phyloP scores from a whole-genome alignment of 2,113 vertebrate genomes.

The Strigops habroptila region DNA sequence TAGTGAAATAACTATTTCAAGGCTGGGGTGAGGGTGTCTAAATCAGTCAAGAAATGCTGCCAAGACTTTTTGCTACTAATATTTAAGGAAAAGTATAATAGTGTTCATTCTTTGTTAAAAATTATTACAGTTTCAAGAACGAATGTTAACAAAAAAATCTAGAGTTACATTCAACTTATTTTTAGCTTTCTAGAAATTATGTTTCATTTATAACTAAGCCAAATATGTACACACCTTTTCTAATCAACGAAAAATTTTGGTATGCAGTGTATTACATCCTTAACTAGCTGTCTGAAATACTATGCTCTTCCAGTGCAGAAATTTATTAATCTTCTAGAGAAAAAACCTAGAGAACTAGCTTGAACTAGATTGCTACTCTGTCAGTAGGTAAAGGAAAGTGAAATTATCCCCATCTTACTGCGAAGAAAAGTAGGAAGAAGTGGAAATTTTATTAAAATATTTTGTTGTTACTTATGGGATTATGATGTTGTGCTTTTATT shows the following conservation, averaged over 20 bases:
- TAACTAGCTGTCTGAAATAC: neutral
- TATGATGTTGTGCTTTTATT: neutral
- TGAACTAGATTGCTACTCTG: neutral
- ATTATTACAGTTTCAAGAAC: neutral
- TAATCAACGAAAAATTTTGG: neutral
- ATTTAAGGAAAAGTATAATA: neutral
- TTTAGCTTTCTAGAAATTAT: neutral
- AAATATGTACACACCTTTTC: neutral
- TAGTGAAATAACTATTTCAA: neutral
- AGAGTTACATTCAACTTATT: neutral
- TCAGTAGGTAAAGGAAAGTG: neutral
- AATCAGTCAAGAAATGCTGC: neutral
- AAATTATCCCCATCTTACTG: neutral
- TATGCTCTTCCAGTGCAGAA: neutral
- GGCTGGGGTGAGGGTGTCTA: accelerated
- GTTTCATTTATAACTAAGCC: neutral
- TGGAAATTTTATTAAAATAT: neutral
- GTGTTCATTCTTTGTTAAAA: neutral
- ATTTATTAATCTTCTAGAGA: neutral
- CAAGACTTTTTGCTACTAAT: neutral
- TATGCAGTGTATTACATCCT: neutral
- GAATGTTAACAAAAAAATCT: neutral
- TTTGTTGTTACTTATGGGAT: neutral
- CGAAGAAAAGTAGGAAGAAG: neutral
- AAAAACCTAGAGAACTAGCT: neutral